Evolutionary conservation across 2,797 vertebrate species (phyloP), one percentile per base, ranked within the genome.

Genomic region (Rhodeus uyekii): DNA sequence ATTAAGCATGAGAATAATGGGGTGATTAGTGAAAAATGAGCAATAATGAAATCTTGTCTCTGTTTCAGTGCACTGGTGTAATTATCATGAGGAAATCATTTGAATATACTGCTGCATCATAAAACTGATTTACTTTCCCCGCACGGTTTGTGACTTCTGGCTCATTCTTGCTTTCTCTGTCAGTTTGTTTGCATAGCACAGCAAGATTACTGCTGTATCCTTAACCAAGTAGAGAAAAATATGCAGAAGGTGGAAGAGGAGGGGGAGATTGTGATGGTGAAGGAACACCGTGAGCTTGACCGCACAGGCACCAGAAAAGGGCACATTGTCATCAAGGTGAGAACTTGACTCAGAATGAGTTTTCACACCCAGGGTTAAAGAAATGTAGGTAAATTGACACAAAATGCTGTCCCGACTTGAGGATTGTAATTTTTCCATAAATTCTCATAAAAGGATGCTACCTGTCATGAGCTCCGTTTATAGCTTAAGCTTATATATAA

Each of bases 201-300:
- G 94, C 97, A 95, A 87, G 98, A 99, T 90, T 99, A 99, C 90
- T 99, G 98, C 93, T 97, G 98, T 90, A 99, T 99, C 91, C 96
- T 99, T 85, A 99, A 99, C 90, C 98, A 99, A 92, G 98, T 99
- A 82, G 98, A 99, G 93, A 99, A 99, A 93, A 99, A 99, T 93
- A 99, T 99, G 98, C 98, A 99, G 93, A 98, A 98, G 88, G 98
- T 99, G 1, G 98, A 99, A 89, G 98, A 99, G 87, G 98, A 99
- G 90, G 98, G 98, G 0, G 98, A 99, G 93, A 99, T 99, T 8
- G 98, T 99, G 73, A 99, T 99, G 98, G 98, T 99, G 87, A 99
- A 99, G 90, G 98, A 99, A 36, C 98, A 99, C 87, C 93, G 98
- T 2, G 98, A 99, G 85, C 95, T 99, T 78, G 98, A 99, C 91